phyloP scores from a whole-genome alignment of 92 coral and sea anemone species.

The Muricea muricata region DNA sequence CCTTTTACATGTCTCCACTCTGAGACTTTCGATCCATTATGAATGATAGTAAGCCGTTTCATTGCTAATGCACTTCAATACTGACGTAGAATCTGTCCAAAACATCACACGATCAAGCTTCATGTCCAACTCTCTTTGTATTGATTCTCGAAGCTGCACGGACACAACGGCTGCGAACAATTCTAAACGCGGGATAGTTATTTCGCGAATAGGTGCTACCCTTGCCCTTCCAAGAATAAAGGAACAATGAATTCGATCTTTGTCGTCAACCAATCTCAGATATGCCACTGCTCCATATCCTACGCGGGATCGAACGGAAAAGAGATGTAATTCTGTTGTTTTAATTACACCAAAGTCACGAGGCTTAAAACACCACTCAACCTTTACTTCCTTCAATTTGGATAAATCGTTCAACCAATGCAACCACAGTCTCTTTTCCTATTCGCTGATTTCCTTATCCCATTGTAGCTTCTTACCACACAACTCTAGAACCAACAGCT shows the following conservation, averaged over 20 bases:
- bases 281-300: slow-evolving; percentile 4
- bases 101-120: not conserved
- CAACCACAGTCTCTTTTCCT: not conserved
- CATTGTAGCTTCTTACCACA: not conserved
- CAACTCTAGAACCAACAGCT: not conserved
- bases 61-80: slow-evolving; percentile 29
- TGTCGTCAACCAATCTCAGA: not conserved
- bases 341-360: not conserved
- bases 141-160: not conserved
- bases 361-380: slow-evolving; percentile 1
- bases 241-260: not conserved
- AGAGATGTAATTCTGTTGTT: not conserved
- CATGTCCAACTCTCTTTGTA: not conserved
- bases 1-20: slow-evolving; percentile 38
- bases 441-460: not conserved
- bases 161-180: slow-evolving; percentile 50
- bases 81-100: slow-evolving; percentile 40
- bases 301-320: slow-evolving; percentile 5
- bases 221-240: slow-evolving; percentile 58
- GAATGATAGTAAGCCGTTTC: slow-evolving; percentile 26
- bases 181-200: slow-evolving; percentile 58
- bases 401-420: not conserved
- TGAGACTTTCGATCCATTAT: slow-evolving; percentile 11
- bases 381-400: not conserved
- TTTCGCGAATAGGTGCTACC: slow-evolving; percentile 46